Base-by-base conservation (phyloP, 2,797 vertebrate species). In the Bovichtus variegatus region DNA sequence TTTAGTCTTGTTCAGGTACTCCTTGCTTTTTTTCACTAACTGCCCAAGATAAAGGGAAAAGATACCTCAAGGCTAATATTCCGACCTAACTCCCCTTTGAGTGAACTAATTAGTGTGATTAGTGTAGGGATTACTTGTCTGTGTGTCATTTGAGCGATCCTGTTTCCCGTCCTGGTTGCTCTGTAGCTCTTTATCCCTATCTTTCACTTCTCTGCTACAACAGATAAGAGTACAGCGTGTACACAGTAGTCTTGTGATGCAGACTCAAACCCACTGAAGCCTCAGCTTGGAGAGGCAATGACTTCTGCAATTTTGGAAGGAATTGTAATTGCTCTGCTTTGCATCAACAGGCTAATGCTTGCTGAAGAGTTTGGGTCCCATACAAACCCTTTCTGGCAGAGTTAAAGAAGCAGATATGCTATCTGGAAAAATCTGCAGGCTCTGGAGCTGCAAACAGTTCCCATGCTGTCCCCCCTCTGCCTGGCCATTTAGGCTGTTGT, bases 391-490 rank as follows among this genome's bases (percentile, higher is more conserved):
- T 78, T 59, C 73, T 89, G 83, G 81, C 78, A 71, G 79, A 79
- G 78, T 78, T 68, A 63, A 84, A 82, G 61, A 70, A 58, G 67
- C 84, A 91, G 91, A 94, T 93, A 92, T 65, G 89, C 69, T 93
- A 95, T 95, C 93, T 91, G 87, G 57, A 82, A 78, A 89, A 81
- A 91, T 92, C 85, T 85, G 76, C 83, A 78, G 71, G 44, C 70
- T 78, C 71, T 65, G 78, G 64, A 67, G 81, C 78, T 88, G 71
- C 76, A 87, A 91, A 82, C 75, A 6, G 78, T 90, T 93, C 88
- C 84, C 84, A 86, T 89, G 65, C 72, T 77, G 85, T 82, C 78
- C 78, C 61, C 76, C 78, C 63, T 80, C 58, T 21, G 61, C 31
- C 86, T 84, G 81, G 84, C 70, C 73, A 64, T 80, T 85, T 87